These are phyloP conservation scores for Anser brachyrhynchus DNA, from an alignment of 2,113 vertebrate genomes.

Conservation along the genomic window DNA sequence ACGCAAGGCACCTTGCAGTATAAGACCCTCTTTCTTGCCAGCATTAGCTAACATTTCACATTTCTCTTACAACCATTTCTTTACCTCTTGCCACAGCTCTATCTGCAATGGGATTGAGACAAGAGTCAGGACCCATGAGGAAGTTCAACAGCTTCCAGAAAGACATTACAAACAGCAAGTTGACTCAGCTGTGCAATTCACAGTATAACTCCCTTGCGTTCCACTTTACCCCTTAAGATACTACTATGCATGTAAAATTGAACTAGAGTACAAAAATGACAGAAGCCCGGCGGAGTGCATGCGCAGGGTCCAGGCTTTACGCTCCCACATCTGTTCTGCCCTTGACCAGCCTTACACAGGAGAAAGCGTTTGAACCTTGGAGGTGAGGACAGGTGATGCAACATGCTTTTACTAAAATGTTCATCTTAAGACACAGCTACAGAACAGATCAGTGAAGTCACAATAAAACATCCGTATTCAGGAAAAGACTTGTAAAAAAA, in stretches of 20 bases:
- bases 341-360: background rate
- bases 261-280: fast-evolving
- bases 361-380: background rate
- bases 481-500: background rate
- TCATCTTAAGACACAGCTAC: background rate
- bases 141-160: background rate
- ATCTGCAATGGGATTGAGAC: fast-evolving
- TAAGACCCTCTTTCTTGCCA: no score
- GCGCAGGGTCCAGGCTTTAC: background rate
- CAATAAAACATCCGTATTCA: background rate
- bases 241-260: fast-evolving
- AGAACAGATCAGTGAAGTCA: background rate
- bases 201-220: background rate
- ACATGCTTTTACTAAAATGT: background rate
- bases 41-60: fast-evolving
- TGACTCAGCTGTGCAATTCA: fast-evolving
- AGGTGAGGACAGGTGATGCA: background rate
- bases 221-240: fast-evolving
- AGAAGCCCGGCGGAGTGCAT: background rate
- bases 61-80: background rate
- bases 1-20: fast-evolving
- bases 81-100: background rate
- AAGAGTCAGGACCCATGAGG: fast-evolving
- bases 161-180: fast-evolving
- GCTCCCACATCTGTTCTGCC: background rate